phyloP scores from a whole-genome alignment of 2,888 invertebrate species.

The Metalampra italica region DNA sequence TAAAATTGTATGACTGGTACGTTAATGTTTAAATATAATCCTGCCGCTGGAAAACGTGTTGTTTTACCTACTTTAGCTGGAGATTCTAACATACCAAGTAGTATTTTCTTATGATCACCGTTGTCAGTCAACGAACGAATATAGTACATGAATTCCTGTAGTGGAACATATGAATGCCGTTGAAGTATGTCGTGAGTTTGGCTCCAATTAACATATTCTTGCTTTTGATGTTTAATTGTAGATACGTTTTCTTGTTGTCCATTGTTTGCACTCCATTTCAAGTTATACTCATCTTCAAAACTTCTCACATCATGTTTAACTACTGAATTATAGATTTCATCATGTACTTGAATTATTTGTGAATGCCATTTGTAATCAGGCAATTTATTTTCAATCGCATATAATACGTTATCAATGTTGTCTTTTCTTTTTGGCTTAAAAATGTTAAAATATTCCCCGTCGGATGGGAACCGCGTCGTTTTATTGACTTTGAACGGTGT shows the following conservation, averaged over 20 bases:
- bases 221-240: background rate
- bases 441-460: background rate
- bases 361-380: background rate
- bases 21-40: background rate
- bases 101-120: background rate
- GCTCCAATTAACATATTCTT: background rate
- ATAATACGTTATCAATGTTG: background rate
- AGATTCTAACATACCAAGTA: background rate
- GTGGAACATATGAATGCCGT: background rate
- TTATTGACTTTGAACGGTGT: background rate
- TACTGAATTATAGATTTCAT: too few species aligned
- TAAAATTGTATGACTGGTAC: background rate
- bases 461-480: background rate
- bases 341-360: background rate
- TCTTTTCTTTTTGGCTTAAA: background rate
- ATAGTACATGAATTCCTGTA: background rate
- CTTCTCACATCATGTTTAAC: background rate
- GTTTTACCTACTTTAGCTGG: background rate
- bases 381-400: background rate
- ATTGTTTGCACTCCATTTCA: background rate
- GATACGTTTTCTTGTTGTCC: background rate
- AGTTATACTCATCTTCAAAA: background rate
- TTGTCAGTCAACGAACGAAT: background rate
- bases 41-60: background rate
- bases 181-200: background rate